phyloP scores from a whole-genome alignment of 2,113 vertebrate species.

The Rhagologus leucostigma region DNA sequence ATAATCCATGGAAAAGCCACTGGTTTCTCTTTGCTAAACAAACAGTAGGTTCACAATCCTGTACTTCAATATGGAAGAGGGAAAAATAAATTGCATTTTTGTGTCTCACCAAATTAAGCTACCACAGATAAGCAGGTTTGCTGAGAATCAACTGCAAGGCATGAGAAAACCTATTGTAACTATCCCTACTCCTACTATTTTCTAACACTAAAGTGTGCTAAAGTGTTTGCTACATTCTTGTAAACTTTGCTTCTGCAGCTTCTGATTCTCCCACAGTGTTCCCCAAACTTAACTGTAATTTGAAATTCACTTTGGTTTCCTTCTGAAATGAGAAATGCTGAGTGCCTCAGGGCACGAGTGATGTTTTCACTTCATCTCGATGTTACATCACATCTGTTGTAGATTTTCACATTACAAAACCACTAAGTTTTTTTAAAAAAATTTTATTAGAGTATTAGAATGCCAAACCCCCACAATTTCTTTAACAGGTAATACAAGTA shows the following conservation, averaged over 20 bases:
- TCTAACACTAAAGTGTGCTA: background rate
- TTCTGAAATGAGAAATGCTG: background rate
- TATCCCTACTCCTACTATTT: background rate
- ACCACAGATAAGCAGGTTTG: background rate
- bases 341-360: background rate
- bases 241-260: background rate
- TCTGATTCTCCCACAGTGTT: background rate
- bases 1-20: background rate
- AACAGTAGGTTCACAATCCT: background rate
- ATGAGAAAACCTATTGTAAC: background rate
- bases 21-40: background rate
- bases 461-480: background rate
- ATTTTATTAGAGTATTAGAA: background rate
- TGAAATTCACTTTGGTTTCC: background rate
- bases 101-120: background rate
- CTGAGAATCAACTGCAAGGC: background rate
- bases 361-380: background rate
- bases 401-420: conserved; percentile 4
- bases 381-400: background rate
- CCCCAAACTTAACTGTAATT: background rate
- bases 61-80: background rate
- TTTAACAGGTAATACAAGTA: background rate
- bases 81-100: background rate
- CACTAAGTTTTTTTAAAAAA: background rate
- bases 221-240: background rate